A percentile compares a stretch with the other conserved stretches of the same genome.
Conservation (phyloP, 2,113 vertebrate genomes). For the Platanista minor region DNA sequence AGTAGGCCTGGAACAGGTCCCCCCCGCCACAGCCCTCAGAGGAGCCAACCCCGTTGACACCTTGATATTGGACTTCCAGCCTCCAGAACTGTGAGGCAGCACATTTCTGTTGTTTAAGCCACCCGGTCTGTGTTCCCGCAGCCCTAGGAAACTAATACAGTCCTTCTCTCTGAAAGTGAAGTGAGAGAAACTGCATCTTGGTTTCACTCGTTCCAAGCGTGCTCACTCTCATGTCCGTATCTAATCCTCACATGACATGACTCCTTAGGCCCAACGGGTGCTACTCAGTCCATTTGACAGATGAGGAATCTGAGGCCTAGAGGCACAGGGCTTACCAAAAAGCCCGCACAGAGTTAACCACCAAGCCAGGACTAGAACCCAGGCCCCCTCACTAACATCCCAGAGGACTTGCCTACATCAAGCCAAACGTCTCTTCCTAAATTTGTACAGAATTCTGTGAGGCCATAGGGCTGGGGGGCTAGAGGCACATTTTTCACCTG, state of each 20-base stretch:
- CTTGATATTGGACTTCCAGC: neutral
- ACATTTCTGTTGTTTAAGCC: neutral
- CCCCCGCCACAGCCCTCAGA: neutral
- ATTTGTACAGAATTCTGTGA: neutral
- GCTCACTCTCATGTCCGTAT: neutral
- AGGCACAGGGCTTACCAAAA: neutral
- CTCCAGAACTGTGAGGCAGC: neutral
- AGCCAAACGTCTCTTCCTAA: neutral
- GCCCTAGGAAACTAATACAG: fast-evolving
- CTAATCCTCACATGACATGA: neutral
- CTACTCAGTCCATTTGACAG: neutral
- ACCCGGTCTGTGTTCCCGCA: fast-evolving
- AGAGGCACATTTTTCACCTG: neutral
- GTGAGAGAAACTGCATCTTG: fast-evolving
- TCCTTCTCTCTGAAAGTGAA: neutral
- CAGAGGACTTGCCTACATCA: neutral
- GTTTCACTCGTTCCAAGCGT: neutral
- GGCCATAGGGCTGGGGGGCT: fast-evolving
- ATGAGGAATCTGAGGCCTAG: neutral
- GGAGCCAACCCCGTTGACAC: neutral
- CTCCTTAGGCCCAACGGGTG: neutral
- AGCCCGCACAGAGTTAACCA: neutral
- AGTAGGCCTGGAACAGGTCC: no score
- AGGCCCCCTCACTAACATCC: neutral
- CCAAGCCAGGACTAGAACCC: neutral